A percentile compares a stretch with the other conserved stretches of the same genome.
phyloP scores from a whole-genome alignment of 2,888 invertebrate species.

The Eustalomyia histrio region DNA sequence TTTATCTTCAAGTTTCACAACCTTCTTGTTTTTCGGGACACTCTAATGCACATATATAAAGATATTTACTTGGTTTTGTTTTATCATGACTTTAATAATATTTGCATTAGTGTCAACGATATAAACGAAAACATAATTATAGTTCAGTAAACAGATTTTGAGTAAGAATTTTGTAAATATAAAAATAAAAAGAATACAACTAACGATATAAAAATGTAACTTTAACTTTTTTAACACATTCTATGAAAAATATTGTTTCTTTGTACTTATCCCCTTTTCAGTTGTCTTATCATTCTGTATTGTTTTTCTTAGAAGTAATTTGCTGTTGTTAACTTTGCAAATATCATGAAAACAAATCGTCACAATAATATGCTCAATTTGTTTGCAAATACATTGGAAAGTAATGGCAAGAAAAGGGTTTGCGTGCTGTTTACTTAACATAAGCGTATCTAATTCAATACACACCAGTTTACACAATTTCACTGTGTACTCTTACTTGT shows the following conservation, averaged over 20 bases:
- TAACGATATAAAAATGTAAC: too few relatives aligned
- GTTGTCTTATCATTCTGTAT: not conserved
- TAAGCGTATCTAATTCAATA: not conserved
- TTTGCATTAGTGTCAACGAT: conserved; percentile 22
- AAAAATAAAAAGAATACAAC: too few relatives aligned
- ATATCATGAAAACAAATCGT: conserved; percentile 58
- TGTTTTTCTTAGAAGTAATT: conserved; percentile 22
- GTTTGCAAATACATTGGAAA: conserved; percentile 16
- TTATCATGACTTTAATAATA: conserved; percentile 8
- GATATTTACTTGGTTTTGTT: not conserved
- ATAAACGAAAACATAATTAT: conserved; percentile 21
- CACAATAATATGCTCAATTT: conserved; percentile 59
- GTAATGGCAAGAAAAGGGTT: not conserved
- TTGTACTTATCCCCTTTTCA: not conserved
- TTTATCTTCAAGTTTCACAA: too few relatives aligned
- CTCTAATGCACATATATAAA: too few relatives aligned
- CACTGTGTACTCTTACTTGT: not conserved
- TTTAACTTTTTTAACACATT: too few relatives aligned
- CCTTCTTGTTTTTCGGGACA: too few relatives aligned
- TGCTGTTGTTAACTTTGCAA: conserved; percentile 53
- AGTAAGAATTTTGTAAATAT: too few relatives aligned
- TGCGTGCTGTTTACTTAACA: not conserved
- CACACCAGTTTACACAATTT: not conserved
- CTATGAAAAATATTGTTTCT: not conserved
- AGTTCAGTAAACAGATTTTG: not conserved